Percentiles rank a stretch among this genome's conserved stretches.
These are phyloP conservation scores for Acrossocheilus fasciatus DNA, from an alignment of 2,797 vertebrate species.

Conservation along the genomic window DNA sequence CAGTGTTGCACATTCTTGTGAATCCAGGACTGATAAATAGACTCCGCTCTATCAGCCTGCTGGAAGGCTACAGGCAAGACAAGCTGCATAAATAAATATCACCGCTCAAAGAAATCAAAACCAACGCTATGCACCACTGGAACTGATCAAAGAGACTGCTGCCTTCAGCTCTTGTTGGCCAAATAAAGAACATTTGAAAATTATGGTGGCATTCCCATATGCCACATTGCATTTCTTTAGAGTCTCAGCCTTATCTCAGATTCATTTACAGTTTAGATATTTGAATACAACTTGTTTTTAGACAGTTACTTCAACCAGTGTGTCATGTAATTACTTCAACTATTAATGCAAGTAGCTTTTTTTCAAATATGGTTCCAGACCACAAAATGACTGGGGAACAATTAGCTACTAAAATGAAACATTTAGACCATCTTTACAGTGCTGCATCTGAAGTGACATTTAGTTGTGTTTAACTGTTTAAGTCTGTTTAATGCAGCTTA, in stretches of 20 bases:
- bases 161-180: background rate
- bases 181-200: slow-evolving; percentile 52
- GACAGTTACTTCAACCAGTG: background rate
- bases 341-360: background rate
- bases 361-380: background rate
- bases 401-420: background rate
- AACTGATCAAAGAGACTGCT: slow-evolving; percentile 9
- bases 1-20: slow-evolving; percentile 18
- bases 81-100: slow-evolving; percentile 46
- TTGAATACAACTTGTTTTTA: background rate
- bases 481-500: background rate
- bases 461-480: background rate
- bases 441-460: background rate
- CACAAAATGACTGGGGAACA: background rate
- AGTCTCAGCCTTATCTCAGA: background rate
- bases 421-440: background rate
- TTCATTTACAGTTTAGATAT: background rate
- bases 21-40: slow-evolving; percentile 42
- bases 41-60: slow-evolving; percentile 19
- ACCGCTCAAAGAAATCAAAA: slow-evolving; percentile 48
- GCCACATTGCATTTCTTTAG: background rate
- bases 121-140: slow-evolving; percentile 1
- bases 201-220: slow-evolving; percentile 49
- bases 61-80: background rate
- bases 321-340: too few species aligned